phyloP scores from a whole-genome alignment of 2,797 vertebrate species.

The Girardinus metallicus region DNA sequence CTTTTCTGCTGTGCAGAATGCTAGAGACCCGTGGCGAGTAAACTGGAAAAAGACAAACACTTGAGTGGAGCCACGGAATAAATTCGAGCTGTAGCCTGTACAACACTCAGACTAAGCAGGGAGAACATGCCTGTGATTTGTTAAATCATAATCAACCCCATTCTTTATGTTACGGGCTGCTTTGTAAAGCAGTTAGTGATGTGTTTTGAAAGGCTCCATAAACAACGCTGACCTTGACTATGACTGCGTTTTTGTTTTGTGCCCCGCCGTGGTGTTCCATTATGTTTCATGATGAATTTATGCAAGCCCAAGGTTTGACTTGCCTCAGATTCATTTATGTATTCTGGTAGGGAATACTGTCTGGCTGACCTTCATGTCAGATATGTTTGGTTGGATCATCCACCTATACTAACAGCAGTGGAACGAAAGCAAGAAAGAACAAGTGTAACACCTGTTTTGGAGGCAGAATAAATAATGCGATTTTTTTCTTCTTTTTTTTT shows the following conservation, averaged over 20 bases:
- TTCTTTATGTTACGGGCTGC: slow-evolving; percentile 42
- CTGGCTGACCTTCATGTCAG: slow-evolving; percentile 58
- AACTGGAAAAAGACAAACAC: slow-evolving; percentile 21
- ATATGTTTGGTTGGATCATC: slow-evolving; percentile 46
- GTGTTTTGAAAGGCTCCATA: slow-evolving; percentile 41
- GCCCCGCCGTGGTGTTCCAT: slow-evolving; percentile 38
- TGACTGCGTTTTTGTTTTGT: slow-evolving; percentile 33
- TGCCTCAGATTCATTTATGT: slow-evolving; percentile 43
- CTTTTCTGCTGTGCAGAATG: slow-evolving; percentile 50
- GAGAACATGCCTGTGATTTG: slow-evolving; percentile 33
- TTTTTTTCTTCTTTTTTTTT: slow-evolving; percentile 36
- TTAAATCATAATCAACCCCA: slow-evolving; percentile 29
- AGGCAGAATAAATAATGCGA: slow-evolving; percentile 67
- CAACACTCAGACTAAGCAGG: slow-evolving; percentile 2
- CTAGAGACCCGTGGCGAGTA: slow-evolving; percentile 44
- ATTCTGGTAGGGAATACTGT: slow-evolving; percentile 36
- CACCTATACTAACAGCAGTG: slow-evolving; percentile 39
- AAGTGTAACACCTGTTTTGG: slow-evolving; percentile 77
- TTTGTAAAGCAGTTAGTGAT: slow-evolving; percentile 38
- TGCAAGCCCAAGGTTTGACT: slow-evolving; percentile 35
- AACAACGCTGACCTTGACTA: slow-evolving; percentile 60
- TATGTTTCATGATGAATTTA: slow-evolving; percentile 54
- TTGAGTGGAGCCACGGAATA: slow-evolving; percentile 42
- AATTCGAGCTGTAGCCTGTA: slow-evolving; percentile 26
- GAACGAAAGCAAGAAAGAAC: slow-evolving; percentile 53